These are phyloP conservation scores for Sebastes hopkinsi DNA, from an alignment of 2,797 vertebrate genomes.

Conservation along the genomic window DNA sequence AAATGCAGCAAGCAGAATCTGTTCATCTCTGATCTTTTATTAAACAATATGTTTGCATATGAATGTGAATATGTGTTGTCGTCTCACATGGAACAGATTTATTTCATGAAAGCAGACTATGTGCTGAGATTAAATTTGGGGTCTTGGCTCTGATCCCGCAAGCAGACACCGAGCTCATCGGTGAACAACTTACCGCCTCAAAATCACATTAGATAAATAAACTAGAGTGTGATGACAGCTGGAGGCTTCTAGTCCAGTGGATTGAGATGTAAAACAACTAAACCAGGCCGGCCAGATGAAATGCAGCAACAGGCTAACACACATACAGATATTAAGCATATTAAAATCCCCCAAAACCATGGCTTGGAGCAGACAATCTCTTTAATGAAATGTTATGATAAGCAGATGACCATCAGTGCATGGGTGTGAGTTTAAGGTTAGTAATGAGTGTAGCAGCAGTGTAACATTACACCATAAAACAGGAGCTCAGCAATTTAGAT, in stretches of 20 bases:
- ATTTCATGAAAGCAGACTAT: not conserved
- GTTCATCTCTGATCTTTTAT: not conserved
- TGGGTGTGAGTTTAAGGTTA: not conserved
- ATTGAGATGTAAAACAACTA: not conserved
- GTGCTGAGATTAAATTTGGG: not conserved
- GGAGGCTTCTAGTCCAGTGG: no score
- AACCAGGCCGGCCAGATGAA: not conserved
- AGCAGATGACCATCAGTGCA: not conserved
- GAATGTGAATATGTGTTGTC: not conserved
- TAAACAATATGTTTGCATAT: not conserved
- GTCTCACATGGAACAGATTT: not conserved
- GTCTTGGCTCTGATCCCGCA: not conserved
- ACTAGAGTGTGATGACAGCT: not conserved
- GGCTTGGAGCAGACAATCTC: not conserved
- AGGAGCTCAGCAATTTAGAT: not conserved
- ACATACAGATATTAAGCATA: not conserved
- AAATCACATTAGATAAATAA: slow-evolving; percentile 11
- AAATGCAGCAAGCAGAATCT: not conserved
- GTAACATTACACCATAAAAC: not conserved
- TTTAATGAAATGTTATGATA: not conserved
- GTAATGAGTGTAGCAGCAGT: not conserved
- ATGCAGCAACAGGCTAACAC: not conserved
- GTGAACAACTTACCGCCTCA: not conserved
- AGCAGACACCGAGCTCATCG: not conserved
- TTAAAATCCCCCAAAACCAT: not conserved